Evolutionary conservation across 2,888 invertebrate genomes (phyloP).

Genomic region (Himalopsyche tibetana): DNA sequence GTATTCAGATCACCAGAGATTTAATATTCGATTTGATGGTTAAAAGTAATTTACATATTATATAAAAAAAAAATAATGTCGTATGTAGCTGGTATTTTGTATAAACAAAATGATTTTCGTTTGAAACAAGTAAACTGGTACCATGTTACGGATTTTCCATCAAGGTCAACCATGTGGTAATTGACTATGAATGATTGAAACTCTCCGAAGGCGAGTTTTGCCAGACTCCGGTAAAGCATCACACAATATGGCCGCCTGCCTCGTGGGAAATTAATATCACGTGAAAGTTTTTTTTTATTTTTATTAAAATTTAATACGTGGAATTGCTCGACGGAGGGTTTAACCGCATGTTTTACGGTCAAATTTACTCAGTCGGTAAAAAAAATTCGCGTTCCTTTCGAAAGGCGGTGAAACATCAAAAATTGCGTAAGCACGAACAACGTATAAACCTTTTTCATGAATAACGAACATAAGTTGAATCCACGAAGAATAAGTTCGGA

Average conservation of each 20-base stretch:
- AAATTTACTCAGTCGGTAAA: constrained; percentile 8
- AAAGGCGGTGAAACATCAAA: constrained; percentile 5
- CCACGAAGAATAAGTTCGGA: neutral
- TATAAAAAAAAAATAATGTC: no score
- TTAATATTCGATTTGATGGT: no score
- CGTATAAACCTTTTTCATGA: constrained; percentile 11
- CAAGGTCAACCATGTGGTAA: neutral
- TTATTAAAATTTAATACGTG: constrained; percentile 28
- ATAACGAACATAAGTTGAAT: neutral
- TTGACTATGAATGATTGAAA: constrained; percentile 7
- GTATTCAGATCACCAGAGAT: no score
- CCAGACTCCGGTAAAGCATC: neutral
- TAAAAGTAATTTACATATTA: no score
- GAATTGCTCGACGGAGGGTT: neutral
- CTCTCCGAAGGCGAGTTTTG: neutral
- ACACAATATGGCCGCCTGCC: neutral
- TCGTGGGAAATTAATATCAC: constrained; percentile 9
- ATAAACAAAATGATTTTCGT: neutral
- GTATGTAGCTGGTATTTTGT: no score
- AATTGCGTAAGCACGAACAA: constrained; percentile 10
- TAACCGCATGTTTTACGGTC: constrained; percentile 18
- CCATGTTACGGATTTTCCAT: neutral
- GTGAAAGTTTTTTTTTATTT: neutral
- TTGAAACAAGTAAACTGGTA: neutral
- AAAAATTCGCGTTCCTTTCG: neutral